phyloP scores from a whole-genome alignment of 2,797 vertebrate species.

The Bradypodion ventrale region DNA sequence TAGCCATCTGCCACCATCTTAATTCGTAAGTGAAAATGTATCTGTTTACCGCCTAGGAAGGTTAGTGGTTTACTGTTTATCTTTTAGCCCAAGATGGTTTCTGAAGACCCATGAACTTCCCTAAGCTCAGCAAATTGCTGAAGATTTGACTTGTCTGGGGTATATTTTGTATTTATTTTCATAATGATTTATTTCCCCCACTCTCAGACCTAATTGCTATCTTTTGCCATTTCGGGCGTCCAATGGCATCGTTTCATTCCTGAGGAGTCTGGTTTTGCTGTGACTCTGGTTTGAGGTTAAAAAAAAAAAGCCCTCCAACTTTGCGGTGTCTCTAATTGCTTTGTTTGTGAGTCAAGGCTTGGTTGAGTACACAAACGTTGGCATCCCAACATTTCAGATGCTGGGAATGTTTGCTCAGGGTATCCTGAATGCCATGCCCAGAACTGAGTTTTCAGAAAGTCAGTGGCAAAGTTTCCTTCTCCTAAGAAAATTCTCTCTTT shows the following conservation, averaged over 20 bases:
- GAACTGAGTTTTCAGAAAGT: neutral
- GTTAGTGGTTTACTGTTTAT: neutral
- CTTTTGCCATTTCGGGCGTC: neutral
- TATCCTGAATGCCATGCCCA: neutral
- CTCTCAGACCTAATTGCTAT: neutral
- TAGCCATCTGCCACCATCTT: neutral
- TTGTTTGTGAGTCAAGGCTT: conserved; percentile 2
- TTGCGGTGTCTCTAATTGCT: neutral
- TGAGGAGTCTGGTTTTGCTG: neutral
- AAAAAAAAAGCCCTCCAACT: neutral
- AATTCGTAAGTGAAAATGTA: neutral
- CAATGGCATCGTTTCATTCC: neutral
- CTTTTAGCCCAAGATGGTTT: neutral
- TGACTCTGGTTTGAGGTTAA: neutral
- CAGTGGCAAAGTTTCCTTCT: neutral
- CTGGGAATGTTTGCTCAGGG: neutral
- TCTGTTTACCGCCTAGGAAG: neutral
- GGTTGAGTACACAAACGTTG: neutral
- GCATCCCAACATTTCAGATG: no score
- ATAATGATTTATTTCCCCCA: neutral
- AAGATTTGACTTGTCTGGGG: neutral
- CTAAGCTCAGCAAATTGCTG: neutral
- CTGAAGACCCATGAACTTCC: neutral
- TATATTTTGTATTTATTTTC: conserved; percentile 6
- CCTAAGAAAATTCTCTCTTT: no score